Evolutionary conservation across 1,140 invertebrate genomes (phyloP), one percentile per base, ranked within the genome.

Genomic region (Propsilocerus akamusi): DNA sequence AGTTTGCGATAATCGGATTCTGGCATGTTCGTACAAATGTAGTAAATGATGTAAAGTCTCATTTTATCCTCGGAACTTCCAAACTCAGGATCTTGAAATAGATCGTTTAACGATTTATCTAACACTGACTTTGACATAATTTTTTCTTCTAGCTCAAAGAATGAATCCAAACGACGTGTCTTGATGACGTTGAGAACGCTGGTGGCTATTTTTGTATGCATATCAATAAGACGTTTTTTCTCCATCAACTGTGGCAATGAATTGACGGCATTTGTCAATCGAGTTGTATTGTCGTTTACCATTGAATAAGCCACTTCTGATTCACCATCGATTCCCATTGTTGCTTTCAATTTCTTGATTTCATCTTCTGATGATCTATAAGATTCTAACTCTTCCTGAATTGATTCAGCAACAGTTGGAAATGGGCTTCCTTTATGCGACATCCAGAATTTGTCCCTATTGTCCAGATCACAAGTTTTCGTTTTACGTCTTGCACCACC

Each of bases 161-260:
- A 92, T 2, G 87, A 88, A 65, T 99, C 96, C 11, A 99, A 66
- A 57, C 95, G 81, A 28, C 95, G 70, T 1, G 78, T 78, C 71
- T 93, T 97, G 23, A 98, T 97, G 46, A 78, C 80, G 65, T 95
- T 91, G 24, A 97, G 69, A 53, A 97, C 83, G 14, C 83, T 81
- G 72, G 94, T 98, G 7, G 96, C 96, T 56, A 99, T 84, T 52
- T 91, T 96, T 10, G 92, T 99, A 64, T 99, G 97, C 83, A 97
- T 93, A 64, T 99, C 95, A 56, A 99, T 95, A 6, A 98, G 72
- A 46, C 91, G 72, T 65, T 99, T 99, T 71, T 90, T 95, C 68
- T 99, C 94, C 58, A 99, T 74, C 4, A 99, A 70, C 64, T 98
- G 91, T 12, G 96, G 96, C 54, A 99, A 70, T 5, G 89, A 94